These are phyloP conservation scores for Cheilosia urbana DNA, from an alignment of 2,888 invertebrate species.

Conservation along the genomic window DNA sequence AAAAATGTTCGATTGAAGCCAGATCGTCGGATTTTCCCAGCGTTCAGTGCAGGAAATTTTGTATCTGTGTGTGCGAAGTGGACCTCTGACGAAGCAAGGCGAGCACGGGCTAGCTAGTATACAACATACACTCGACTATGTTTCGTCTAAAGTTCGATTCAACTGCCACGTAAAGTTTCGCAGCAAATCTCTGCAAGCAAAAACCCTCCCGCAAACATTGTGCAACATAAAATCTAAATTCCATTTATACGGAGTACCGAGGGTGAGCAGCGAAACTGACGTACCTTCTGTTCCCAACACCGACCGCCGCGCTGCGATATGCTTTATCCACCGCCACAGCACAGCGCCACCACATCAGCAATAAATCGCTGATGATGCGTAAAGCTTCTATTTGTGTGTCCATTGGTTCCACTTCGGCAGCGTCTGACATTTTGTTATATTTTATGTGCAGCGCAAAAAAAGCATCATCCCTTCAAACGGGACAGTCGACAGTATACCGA, in stretches of 20 bases:
- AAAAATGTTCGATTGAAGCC: too few relatives aligned
- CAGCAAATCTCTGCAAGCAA: neutral
- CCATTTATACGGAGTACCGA: conserved; percentile 39
- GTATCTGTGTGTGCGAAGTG: too few relatives aligned
- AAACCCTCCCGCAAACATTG: conserved; percentile 12
- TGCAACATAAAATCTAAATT: conserved; percentile 37
- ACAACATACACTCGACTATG: neutral
- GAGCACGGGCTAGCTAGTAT: too few relatives aligned
- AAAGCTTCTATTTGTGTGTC: conserved; percentile 72
- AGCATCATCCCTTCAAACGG: conserved; percentile 22
- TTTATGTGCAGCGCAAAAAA: conserved; percentile 57
- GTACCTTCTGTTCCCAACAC: neutral
- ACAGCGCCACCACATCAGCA: conserved; percentile 43
- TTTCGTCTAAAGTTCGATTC: neutral
- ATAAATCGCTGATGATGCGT: conserved; percentile 74
- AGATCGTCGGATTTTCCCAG: too few relatives aligned
- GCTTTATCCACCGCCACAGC: conserved; percentile 6
- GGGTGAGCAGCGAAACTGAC: conserved; percentile 6
- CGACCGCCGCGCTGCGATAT: neutral
- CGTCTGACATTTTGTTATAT: conserved; percentile 61
- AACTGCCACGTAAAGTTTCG: conserved; percentile 30
- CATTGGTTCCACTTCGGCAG: conserved; percentile 67
- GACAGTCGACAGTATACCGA: neutral
- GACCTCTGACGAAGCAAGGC: too few relatives aligned
- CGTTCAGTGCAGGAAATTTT: too few relatives aligned